phyloP scores from a whole-genome alignment of 2,797 vertebrate genomes.

The Allobates femoralis region DNA sequence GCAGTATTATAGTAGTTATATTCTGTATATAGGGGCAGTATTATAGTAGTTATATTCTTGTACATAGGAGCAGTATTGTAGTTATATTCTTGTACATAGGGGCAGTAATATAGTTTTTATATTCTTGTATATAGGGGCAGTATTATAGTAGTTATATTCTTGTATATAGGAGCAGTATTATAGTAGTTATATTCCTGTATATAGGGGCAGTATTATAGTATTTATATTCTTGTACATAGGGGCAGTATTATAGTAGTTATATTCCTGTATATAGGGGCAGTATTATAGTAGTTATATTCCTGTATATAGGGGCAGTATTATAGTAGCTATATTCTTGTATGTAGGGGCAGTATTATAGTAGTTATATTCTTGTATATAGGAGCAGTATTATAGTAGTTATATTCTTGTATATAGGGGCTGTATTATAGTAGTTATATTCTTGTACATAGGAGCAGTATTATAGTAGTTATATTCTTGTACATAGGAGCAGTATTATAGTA shows the following conservation, averaged over 20 bases:
- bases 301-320: background rate
- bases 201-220: conserved; percentile 7
- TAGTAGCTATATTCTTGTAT: conserved; percentile 2
- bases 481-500: conserved; percentile 18
- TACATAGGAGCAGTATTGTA: background rate
- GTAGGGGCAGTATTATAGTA: conserved; percentile 1
- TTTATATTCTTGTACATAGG: conserved; percentile 10
- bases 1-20: conserved; percentile 21
- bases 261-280: conserved; percentile 5
- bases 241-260: conserved; percentile 20
- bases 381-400: background rate
- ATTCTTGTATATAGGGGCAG: no score
- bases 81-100: conserved; percentile 3
- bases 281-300: conserved; percentile 21
- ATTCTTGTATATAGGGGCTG: background rate
- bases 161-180: conserved; percentile 1
- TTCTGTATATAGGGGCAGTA: background rate
- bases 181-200: conserved; percentile 15
- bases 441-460: conserved; percentile 6
- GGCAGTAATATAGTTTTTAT: background rate
- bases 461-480: conserved; percentile 7
- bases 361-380: background rate
- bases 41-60: conserved; percentile 20
- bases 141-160: no score
- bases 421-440: conserved; percentile 24